A percentile compares a stretch with the other conserved stretches of the same genome.
These are phyloP conservation scores for Lithophane socia DNA, from an alignment of 2,888 invertebrate genomes.

Conservation along the genomic window DNA sequence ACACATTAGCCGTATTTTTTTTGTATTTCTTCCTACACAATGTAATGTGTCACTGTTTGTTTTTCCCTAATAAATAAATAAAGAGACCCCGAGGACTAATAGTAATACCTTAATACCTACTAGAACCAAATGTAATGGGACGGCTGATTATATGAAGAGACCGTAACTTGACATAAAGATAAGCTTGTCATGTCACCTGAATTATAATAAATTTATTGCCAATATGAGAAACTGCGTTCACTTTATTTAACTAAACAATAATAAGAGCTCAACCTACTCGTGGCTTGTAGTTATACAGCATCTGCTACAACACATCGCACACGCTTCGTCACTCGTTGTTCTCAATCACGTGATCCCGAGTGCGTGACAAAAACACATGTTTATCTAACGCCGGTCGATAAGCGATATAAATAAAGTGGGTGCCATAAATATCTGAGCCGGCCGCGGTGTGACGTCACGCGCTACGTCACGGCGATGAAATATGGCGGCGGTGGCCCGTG, in stretches of 20 bases:
- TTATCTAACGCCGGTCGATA: constrained; percentile 60
- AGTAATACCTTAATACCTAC: not conserved
- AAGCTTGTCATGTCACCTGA: not conserved
- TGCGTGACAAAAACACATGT: constrained; percentile 59
- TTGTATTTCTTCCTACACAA: too few relatives aligned
- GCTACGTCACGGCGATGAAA: constrained; percentile 59
- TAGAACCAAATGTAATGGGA: not conserved
- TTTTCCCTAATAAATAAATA: too few relatives aligned
- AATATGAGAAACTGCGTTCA: not conserved
- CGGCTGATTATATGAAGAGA: not conserved
- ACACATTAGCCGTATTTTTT: too few relatives aligned
- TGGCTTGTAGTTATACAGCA: not conserved
- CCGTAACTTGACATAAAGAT: not conserved
- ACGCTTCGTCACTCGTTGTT: not conserved
- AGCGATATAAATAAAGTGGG: constrained; percentile 64
- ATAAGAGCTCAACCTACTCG: not conserved
- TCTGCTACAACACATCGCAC: not conserved
- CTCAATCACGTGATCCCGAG: constrained; percentile 30
- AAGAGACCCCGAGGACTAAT: not conserved
- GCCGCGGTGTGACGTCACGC: constrained; percentile 60
- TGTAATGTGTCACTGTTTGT: too few relatives aligned
- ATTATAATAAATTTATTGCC: not conserved
- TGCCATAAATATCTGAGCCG: constrained; percentile 59
- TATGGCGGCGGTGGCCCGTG: constrained; percentile 58
- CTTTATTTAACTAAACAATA: not conserved